phyloP scores from a whole-genome alignment of 2,888 invertebrate genomes.

The Troides helena region DNA sequence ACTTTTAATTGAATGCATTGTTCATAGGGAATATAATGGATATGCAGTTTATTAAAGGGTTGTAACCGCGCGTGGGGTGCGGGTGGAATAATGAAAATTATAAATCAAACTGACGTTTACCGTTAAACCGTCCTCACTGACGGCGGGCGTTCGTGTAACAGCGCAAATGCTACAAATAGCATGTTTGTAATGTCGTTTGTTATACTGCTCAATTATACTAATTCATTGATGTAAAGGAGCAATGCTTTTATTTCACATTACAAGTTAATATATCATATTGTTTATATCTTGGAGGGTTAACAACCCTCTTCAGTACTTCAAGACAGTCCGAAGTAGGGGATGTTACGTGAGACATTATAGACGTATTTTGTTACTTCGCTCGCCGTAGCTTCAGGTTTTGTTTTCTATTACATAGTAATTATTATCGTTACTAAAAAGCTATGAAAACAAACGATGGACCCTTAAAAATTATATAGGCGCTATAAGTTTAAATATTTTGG shows the following conservation, averaged over 20 bases:
- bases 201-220: slow-evolving; percentile 8
- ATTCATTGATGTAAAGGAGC: not conserved
- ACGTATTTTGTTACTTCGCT: too few relatives aligned
- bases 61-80: slow-evolving; percentile 3
- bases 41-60: slow-evolving; percentile 16
- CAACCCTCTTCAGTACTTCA: not conserved
- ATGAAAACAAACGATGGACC: slow-evolving; percentile 2
- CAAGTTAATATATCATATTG: not conserved
- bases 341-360: too few relatives aligned
- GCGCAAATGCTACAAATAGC: slow-evolving; percentile 21
- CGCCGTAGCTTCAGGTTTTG: too few relatives aligned
- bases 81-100: slow-evolving; percentile 31
- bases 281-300: not conserved
- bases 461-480: slow-evolving; percentile 13
- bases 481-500: not conserved
- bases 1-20: too few relatives aligned
- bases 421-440: not conserved
- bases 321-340: not conserved
- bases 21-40: not conserved
- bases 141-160: slow-evolving; percentile 16
- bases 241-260: too few relatives aligned
- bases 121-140: slow-evolving; percentile 34
- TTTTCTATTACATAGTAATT: too few relatives aligned
- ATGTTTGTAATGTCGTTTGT: slow-evolving; percentile 1
- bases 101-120: slow-evolving; percentile 35